These are phyloP conservation scores for Seira ritae DNA, from an alignment of 2,888 invertebrate genomes.

Conservation along the genomic window DNA sequence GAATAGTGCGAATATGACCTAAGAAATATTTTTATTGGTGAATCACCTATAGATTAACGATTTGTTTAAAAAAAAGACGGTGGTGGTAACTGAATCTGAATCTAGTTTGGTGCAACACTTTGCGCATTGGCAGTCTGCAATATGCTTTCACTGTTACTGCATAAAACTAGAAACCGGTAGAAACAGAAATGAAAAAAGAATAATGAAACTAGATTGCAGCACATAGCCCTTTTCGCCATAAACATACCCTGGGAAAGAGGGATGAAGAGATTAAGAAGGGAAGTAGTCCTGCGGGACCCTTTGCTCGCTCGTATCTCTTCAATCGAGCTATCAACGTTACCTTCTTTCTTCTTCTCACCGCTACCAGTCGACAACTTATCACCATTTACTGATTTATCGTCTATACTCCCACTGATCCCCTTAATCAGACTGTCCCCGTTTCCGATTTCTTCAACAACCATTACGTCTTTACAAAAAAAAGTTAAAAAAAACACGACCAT, in stretches of 20 bases:
- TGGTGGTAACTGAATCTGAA: too few relatives aligned
- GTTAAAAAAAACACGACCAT: background rate
- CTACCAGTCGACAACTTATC: constrained; percentile 79
- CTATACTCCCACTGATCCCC: constrained; percentile 67
- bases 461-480: constrained; percentile 75
- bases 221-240: constrained; percentile 68
- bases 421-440: constrained; percentile 64
- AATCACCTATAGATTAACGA: too few relatives aligned
- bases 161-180: too few relatives aligned
- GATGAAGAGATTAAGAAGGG: constrained; percentile 96
- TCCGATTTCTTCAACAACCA: constrained; percentile 77
- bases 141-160: too few relatives aligned
- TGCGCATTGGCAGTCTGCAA: too few relatives aligned
- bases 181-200: background rate
- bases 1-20: too few relatives aligned
- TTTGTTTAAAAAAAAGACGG: too few relatives aligned
- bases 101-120: too few relatives aligned
- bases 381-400: constrained; percentile 76
- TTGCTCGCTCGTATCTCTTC: constrained; percentile 77
- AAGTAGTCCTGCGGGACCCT: constrained; percentile 94
- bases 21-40: too few relatives aligned
- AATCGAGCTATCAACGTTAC: constrained; percentile 68
- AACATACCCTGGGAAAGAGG: constrained; percentile 94
- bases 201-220: constrained; percentile 48
- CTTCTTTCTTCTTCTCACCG: constrained; percentile 74